A percentile compares a stretch with the other conserved stretches of the same genome.
phyloP scores from a whole-genome alignment of 2,888 invertebrate species.

The Limnephilus rhombicus region DNA sequence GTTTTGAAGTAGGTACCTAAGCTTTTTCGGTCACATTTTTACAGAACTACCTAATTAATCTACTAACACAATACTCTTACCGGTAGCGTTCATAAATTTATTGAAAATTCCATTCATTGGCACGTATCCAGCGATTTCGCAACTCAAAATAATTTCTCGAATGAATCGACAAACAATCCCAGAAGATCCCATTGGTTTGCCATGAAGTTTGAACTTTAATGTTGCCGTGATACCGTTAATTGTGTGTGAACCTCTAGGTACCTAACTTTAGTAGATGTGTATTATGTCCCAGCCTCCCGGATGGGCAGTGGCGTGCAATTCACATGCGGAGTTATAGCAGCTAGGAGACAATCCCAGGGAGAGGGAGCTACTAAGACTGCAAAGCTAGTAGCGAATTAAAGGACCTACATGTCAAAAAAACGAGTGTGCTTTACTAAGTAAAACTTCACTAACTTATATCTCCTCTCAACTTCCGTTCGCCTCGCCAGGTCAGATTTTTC shows the following conservation, averaged over 20 bases:
- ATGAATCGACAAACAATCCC: neutral
- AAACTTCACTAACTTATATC: too few relatives aligned
- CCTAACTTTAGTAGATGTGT: neutral
- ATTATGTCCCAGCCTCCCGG: neutral
- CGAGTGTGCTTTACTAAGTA: too few relatives aligned
- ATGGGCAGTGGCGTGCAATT: neutral
- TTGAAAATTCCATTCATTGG: neutral
- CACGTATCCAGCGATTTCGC: too few relatives aligned
- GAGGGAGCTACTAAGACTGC: too few relatives aligned
- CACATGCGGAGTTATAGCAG: too few relatives aligned
- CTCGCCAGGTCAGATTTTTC: too few relatives aligned
- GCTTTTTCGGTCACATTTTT: too few relatives aligned
- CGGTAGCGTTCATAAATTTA: neutral
- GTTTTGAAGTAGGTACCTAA: too few relatives aligned
- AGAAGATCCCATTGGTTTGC: neutral
- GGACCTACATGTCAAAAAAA: too few relatives aligned
- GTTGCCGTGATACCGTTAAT: neutral
- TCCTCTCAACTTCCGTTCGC: too few relatives aligned
- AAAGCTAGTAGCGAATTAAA: too few relatives aligned
- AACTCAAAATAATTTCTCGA: neutral
- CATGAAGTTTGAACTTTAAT: neutral
- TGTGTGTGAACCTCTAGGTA: neutral
- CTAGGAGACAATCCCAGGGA: too few relatives aligned
- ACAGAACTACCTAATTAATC: neutral
- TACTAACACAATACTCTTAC: neutral